Base-by-base conservation (phyloP, 2,888 invertebrate species). In the Poecilus cupreus region DNA sequence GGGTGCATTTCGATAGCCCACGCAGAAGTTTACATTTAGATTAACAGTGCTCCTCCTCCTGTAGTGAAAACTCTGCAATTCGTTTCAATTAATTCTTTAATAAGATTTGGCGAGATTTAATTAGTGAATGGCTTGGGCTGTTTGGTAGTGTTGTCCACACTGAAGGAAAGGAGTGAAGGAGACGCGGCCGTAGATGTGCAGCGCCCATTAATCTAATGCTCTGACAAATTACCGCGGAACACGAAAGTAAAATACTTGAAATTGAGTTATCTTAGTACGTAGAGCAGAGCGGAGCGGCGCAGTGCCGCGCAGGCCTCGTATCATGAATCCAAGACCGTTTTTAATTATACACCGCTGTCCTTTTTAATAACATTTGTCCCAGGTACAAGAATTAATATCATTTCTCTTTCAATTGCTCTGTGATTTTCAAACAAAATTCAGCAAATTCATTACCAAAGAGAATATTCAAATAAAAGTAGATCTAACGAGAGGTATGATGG, bases 81-180 rank as follows among this genome's bases (percentile, higher is more conserved):
- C 78, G 78, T 78, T 78, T 78, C 78, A 78, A 78, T 78, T 78
- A 78, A 78, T 78, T 78, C 26, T 78, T 78, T 78, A 78, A 78
- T 78, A 78, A 78, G 78, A 78, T 78, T 78, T 68, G 64, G 24
- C 32, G 26, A 24, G 78, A 78, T 78, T 78, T 68, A 78, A 78
- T 78, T 78, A 75, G 22, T 11, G 51, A 51, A 75, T 78, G 49
- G 78, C 37, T 20, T 49, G 20, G n/a, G n/a, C n/a, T n/a, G n/a
- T n/a, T n/a, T n/a, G n/a, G n/a, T n/a, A n/a, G 49, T 54, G 51
- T 60, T 78, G 75, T 75, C 75, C 75, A 54, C 51, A 70, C 13
- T 3, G 43, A 74, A 39, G n/a, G n/a, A n/a, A n/a, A n/a, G n/a
- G n/a, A n/a, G n/a, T n/a, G n/a, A n/a, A n/a, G 22, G 43, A 2